Base-by-base conservation (phyloP, 1,140 invertebrate genomes). In the Drosophila ironensis region DNA sequence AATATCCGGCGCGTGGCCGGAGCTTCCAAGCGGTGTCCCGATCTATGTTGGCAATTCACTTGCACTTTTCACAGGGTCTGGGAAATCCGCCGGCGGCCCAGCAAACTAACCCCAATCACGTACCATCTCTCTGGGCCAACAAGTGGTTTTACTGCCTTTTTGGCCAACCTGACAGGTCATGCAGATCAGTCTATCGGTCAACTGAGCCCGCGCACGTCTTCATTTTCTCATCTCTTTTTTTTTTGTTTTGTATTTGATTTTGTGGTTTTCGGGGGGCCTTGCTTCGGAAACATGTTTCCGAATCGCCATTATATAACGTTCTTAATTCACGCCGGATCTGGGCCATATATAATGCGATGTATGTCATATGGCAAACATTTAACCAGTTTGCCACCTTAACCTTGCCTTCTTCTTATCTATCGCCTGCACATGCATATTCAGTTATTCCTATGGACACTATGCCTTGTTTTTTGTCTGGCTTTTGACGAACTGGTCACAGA, bases 141-240 rank as follows among this genome's bases (percentile, higher is more conserved):
- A 37, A 37, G 33, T 37, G 33, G 33, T 16, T 37, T 14, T 37
- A 8, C 33, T 16, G 16, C 33, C 14, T 37, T 73, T 67, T 53
- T 33, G 52, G 60, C 45, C 53, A 42, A 40, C 33, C 47, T 41
- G 19, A 38, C 72, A 48, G 77, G 77, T 81, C 76, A 81, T 44
- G 60, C 40, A 54, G 60, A 17, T 51, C 19, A 33, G 53, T 40
- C 66, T 53, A 80, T 80, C 75, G 76, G 76, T 75, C 76, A 81
- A 81, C 72, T 75, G 48, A 81, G 61, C 76, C 42, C 50, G 59
- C n/a, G 11, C 60, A 48, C 59, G 57, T 81, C 73, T 47, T 24
- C 12, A 35, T 47, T 57, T 41, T 52, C 24, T 38, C 42, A 41
- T 24, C 19, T 57, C 35, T 33, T 38, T 47, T 56, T 54, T 68